phyloP scores from a whole-genome alignment of 2,113 vertebrate genomes.

The Oncorhynchus keta region DNA sequence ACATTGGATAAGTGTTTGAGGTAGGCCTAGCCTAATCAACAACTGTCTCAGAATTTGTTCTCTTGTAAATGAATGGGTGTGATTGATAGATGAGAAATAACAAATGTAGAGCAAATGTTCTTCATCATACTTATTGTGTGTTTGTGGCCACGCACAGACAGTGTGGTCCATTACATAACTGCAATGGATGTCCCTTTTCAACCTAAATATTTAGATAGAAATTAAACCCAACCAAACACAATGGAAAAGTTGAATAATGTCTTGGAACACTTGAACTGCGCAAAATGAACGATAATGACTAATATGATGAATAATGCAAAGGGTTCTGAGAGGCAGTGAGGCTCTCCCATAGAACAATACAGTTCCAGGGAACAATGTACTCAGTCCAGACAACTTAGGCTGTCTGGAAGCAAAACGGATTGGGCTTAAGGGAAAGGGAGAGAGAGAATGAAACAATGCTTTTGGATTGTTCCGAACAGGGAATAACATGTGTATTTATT shows the following conservation, averaged over 20 bases:
- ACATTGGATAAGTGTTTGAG: too few relatives aligned
- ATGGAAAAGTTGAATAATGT: slow-evolving; percentile 3
- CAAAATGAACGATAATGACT: slow-evolving; percentile 27
- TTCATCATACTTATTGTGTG: slow-evolving; percentile 2
- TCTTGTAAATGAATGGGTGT: neutral
- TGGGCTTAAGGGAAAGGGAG: slow-evolving; percentile 21
- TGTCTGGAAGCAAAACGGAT: slow-evolving; percentile 2
- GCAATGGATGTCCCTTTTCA: neutral
- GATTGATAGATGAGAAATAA: too few relatives aligned
- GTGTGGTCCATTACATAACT: neutral
- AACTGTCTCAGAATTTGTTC: too few relatives aligned
- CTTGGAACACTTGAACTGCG: slow-evolving; percentile 11
- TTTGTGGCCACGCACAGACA: slow-evolving; percentile 6
- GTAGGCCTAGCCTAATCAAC: too few relatives aligned
- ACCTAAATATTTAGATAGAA: neutral
- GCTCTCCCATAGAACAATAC: slow-evolving; percentile 27
- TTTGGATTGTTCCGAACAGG: slow-evolving; percentile 10
- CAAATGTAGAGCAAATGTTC: too few relatives aligned
- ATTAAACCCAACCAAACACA: slow-evolving; percentile 3
- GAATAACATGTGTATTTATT: neutral
- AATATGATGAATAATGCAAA: slow-evolving; percentile 41
- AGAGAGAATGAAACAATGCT: slow-evolving; percentile 23
- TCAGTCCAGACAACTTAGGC: neutral
- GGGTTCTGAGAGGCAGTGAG: slow-evolving; percentile 14
- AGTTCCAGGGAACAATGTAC: neutral